Percentiles rank a stretch among this genome's conserved stretches.
phyloP scores from a whole-genome alignment of 2,113 vertebrate species.

The Grammomys surdaster region DNA sequence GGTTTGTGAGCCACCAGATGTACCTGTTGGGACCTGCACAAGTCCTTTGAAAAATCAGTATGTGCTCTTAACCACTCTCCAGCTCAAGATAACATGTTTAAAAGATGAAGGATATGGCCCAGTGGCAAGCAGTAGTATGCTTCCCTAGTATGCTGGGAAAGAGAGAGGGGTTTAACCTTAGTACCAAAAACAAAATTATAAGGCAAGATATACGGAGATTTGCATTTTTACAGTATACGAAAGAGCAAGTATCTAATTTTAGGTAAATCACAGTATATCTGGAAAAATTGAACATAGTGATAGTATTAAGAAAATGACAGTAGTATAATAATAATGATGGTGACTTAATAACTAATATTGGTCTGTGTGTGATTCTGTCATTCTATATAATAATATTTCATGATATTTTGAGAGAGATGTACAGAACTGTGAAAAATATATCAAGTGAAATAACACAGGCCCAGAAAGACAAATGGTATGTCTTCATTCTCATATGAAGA shows the following conservation, averaged over 20 bases:
- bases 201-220: neutral
- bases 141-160: neutral
- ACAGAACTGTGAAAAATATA: neutral
- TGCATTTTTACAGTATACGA: neutral
- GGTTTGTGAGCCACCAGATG: neutral
- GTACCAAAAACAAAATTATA: neutral
- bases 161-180: neutral
- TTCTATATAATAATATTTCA: slow-evolving; percentile 1
- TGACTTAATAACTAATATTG: neutral
- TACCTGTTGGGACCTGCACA: neutral
- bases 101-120: neutral
- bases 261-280: neutral
- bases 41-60: neutral
- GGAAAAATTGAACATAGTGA: neutral
- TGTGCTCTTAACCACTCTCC: neutral
- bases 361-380: neutral
- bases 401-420: neutral
- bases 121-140: neutral
- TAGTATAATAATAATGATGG: neutral
- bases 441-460: neutral
- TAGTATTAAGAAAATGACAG: neutral
- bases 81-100: neutral
- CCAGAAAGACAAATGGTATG: neutral
- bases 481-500: neutral
- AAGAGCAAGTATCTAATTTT: neutral